A percentile compares a stretch with the other conserved stretches of the same genome.
phyloP scores from a whole-genome alignment of 2,113 vertebrate genomes.

The Noctilio leporinus region DNA sequence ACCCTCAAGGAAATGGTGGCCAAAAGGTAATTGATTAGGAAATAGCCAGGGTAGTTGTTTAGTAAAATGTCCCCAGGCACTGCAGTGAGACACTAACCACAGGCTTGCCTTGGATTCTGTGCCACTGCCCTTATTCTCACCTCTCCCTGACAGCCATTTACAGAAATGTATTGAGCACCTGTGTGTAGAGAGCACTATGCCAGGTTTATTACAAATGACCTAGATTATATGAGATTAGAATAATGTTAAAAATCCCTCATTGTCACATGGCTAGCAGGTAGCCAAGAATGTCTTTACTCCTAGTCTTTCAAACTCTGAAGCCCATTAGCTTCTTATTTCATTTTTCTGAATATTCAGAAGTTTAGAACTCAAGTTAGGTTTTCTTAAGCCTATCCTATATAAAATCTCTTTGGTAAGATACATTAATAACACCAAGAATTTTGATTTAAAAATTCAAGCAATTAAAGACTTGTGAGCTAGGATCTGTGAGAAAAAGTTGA shows the following conservation, averaged over 20 bases:
- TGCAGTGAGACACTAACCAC: too few species aligned
- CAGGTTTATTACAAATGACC: background rate
- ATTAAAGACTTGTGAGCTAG: background rate
- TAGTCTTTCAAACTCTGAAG: background rate
- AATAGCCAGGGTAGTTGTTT: background rate
- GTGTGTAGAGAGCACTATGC: background rate
- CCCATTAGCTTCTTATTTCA: background rate
- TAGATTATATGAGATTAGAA: background rate
- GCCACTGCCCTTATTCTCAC: background rate
- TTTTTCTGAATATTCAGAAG: background rate
- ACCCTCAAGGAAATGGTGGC: background rate
- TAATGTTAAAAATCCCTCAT: background rate
- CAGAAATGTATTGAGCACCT: background rate
- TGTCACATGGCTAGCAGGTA: background rate
- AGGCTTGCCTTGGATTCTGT: background rate
- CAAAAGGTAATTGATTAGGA: background rate
- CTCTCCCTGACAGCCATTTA: background rate
- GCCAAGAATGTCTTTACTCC: background rate
- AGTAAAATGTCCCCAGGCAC: background rate
- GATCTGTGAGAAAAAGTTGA: background rate
- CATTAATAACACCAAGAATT: background rate
- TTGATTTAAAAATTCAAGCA: background rate
- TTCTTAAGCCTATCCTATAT: background rate
- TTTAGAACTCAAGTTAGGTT: background rate
- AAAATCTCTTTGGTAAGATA: background rate